These are phyloP conservation scores for Caenorhabditis zanzibari DNA, from an alignment of 2,888 invertebrate species.

Conservation along the genomic window DNA sequence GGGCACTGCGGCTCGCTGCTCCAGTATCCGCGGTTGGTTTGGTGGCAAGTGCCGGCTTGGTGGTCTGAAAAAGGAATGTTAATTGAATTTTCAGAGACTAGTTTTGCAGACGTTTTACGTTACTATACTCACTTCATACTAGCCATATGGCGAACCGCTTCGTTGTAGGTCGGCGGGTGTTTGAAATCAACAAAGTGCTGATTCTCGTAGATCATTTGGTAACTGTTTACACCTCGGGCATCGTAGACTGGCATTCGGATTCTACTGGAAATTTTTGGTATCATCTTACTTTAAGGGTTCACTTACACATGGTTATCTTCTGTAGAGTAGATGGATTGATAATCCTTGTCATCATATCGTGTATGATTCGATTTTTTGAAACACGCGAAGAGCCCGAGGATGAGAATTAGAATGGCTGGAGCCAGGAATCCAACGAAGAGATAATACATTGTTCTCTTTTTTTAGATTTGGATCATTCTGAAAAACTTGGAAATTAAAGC, in stretches of 20 bases:
- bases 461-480: slow-evolving; percentile 43
- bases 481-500: slow-evolving; percentile 20
- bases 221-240: slow-evolving; percentile 44
- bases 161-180: slow-evolving; percentile 61
- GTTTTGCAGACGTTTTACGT: slow-evolving; percentile 29
- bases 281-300: no score
- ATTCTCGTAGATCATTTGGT: slow-evolving; percentile 64
- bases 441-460: slow-evolving; percentile 36
- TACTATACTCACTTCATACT: slow-evolving; percentile 32
- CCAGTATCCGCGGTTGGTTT: slow-evolving; percentile 61
- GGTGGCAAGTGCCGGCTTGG: slow-evolving; percentile 64
- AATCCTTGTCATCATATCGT: slow-evolving; percentile 60
- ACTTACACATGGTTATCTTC: slow-evolving; percentile 59
- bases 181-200: slow-evolving; percentile 60
- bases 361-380: slow-evolving; percentile 34
- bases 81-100: slow-evolving; percentile 29
- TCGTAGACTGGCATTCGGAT: slow-evolving; percentile 62
- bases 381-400: slow-evolving; percentile 58
- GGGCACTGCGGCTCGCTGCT: slow-evolving; percentile 40
- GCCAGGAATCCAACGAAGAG: slow-evolving; percentile 60
- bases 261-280: slow-evolving; percentile 23
- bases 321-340: slow-evolving; percentile 54
- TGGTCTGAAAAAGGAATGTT: slow-evolving; percentile 41
- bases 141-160: slow-evolving; percentile 48
- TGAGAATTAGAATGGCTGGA: slow-evolving; percentile 56